Base-by-base conservation (phyloP, 1,140 invertebrate species). In the Drosophila saltans region DNA sequence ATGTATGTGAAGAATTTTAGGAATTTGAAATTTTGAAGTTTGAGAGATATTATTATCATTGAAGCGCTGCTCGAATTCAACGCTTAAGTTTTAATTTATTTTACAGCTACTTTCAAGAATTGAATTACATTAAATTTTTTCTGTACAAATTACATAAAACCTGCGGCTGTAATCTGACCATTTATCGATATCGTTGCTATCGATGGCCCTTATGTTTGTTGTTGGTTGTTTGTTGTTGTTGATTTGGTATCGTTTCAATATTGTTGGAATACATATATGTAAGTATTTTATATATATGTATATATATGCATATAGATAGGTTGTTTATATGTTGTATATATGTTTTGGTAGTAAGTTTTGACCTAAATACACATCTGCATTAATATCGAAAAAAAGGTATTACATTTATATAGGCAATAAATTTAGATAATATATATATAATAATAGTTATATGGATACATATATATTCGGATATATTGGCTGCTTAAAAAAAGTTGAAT, bases 301-400 rank as follows among this genome's bases (percentile, higher is more conserved):
- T 11, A n/a, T 16, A 26, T 24, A 52, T 6, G 24, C 26, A 52
- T 52, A 52, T 26, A 52, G 16, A 16, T 16, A 16, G 16, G 16
- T 26, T 16, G 74, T 56, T 78, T 78, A 81, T 74, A 61, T 69
- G 33, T 62, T 69, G 79, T 76, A 64, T 82, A 86, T 36, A 36
- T 36, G 33, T 36, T 36, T 85, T 82, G 41, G 59, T 76, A 76
- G 72, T 81, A 52, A 52, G 21, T 52, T 52, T 83, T 67, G 40
- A 66, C 83, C 83, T 86, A 86, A 86, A 88, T 86, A 86, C 80
- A 80, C 67, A 69, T 86, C 80, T 80, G 80, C 80, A 88, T 86
- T 72, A 83, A 86, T 88, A 88, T 86, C 64, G 75, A 86, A 86
- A 85, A 73, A 52, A 52, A 52, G 24, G 45, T 52, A 72, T 86